phyloP scores from a whole-genome alignment of 2,113 vertebrate genomes.

The Delphinus delphis region DNA sequence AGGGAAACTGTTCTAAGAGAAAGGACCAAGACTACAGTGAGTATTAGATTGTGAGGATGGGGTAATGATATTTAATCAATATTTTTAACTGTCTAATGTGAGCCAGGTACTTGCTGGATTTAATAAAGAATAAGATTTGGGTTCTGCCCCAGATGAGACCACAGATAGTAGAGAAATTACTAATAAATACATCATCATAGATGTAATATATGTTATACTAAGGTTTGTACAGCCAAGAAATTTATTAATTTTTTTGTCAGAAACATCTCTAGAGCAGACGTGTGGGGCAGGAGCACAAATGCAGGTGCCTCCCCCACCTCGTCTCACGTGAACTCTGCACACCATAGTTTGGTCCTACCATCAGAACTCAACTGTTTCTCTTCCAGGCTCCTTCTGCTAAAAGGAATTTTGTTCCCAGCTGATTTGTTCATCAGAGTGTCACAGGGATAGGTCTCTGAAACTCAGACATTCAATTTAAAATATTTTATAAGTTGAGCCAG shows the following conservation, averaged over 20 bases:
- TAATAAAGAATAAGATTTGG: background rate
- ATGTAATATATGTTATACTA: background rate
- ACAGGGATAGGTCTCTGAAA: background rate
- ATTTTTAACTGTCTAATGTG: background rate
- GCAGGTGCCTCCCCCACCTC: rapidly evolving
- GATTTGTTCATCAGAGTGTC: background rate
- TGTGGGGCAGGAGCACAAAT: background rate
- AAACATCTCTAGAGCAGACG: background rate
- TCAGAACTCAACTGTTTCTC: background rate
- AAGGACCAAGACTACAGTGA: background rate
- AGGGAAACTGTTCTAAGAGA: background rate
- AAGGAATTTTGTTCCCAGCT: background rate
- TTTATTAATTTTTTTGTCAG: background rate
- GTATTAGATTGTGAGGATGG: background rate
- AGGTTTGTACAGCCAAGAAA: background rate
- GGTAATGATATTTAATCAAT: background rate
- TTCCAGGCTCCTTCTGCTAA: background rate
- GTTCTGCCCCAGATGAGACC: background rate
- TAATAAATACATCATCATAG: background rate
- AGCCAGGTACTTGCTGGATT: background rate
- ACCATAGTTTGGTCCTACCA: rapidly evolving
- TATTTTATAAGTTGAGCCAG: slow-evolving; percentile 22
- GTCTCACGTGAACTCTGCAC: background rate
- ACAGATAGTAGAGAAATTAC: background rate
- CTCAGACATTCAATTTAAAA: slow-evolving; percentile 1